Percentiles rank a stretch among this genome's conserved stretches.
Evolutionary conservation across 2,113 vertebrate species (phyloP).

Genomic region (Patagioenas fasciata): DNA sequence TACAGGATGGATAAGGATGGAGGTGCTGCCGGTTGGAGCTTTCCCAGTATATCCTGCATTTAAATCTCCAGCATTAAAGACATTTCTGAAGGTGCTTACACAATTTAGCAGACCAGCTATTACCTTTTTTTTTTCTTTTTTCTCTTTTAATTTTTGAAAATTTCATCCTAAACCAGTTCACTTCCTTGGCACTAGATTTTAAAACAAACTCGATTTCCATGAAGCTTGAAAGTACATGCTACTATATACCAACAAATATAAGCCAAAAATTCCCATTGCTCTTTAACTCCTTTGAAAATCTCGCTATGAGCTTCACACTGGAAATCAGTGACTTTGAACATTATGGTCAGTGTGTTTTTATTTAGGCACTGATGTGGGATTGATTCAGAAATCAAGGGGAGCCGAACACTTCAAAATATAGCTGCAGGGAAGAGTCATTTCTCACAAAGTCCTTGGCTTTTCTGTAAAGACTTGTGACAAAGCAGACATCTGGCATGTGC

Average conservation of each 20-base stretch:
- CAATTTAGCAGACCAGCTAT: neutral
- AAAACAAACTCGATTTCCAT: neutral
- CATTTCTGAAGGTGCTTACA: neutral
- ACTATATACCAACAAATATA: neutral
- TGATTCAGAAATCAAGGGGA: neutral
- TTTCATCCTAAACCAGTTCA: neutral
- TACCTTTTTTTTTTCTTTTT: fast-evolving
- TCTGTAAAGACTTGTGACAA: neutral
- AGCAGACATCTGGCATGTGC: neutral
- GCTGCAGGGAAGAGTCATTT: neutral
- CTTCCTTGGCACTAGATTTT: neutral
- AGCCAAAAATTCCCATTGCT: neutral
- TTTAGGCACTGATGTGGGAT: neutral
- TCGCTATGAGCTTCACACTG: neutral
- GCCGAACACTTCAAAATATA: neutral
- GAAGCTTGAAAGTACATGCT: neutral
- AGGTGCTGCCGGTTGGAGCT: neutral
- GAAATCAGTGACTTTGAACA: neutral
- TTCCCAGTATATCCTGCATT: neutral
- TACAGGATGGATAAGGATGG: neutral
- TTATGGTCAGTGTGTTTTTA: neutral
- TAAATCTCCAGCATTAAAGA: neutral
- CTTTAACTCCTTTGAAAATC: neutral
- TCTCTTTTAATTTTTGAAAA: neutral
- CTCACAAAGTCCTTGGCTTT: constrained; percentile 5